Evolutionary conservation across 2,797 vertebrate species (phyloP).

Genomic region (Falco concolor): DNA sequence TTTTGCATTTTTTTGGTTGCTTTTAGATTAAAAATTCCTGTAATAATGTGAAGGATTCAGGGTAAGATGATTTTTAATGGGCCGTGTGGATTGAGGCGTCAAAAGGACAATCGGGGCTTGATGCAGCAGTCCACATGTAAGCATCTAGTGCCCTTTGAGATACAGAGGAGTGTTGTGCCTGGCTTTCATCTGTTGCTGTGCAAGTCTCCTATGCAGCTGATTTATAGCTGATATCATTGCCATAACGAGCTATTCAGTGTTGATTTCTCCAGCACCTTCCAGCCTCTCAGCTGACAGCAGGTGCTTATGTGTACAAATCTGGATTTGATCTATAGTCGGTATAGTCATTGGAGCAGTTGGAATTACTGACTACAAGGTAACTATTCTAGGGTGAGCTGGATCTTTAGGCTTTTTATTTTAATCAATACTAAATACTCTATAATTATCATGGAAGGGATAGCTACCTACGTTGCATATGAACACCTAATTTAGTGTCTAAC

Average conservation of each 20-base stretch:
- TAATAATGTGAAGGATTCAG: neutral
- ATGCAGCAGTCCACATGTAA: neutral
- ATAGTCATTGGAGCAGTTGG: neutral
- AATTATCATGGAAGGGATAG: neutral
- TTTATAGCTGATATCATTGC: neutral
- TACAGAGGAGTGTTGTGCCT: neutral
- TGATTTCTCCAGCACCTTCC: neutral
- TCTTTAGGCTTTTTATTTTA: neutral
- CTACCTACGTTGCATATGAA: neutral
- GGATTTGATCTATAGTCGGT: neutral
- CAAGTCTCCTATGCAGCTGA: neutral
- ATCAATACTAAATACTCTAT: neutral
- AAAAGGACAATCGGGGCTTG: rapidly evolving
- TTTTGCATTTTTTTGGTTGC: neutral
- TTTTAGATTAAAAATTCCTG: neutral
- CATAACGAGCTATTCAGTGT: neutral
- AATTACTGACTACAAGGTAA: neutral
- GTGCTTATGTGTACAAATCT: neutral
- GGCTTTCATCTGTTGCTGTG: neutral
- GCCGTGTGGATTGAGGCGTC: neutral
- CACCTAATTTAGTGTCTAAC: neutral
- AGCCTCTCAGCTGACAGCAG: neutral
- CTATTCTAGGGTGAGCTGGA: neutral
- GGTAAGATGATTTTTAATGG: neutral
- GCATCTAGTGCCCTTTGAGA: neutral